Base-by-base conservation (phyloP, 2,888 invertebrate species). In the Escarpia spicata region DNA sequence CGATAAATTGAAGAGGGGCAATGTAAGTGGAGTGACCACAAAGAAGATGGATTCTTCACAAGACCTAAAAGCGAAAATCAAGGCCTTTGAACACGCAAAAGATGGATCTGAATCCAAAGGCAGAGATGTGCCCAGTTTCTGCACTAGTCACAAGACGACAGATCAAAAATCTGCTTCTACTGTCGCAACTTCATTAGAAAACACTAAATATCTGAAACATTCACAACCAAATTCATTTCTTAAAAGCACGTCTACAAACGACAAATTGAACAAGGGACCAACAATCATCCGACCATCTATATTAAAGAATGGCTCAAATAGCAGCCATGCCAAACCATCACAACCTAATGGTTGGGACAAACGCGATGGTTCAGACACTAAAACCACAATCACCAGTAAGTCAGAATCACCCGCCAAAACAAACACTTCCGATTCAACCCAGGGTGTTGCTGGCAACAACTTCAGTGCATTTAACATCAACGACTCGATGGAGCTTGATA, bases 391-490 rank as follows among this genome's bases (percentile, higher is more conserved):
- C 0, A 75, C 75, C 4, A 75, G 75, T 75, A 26, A 6, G 75
- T 26, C 75, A 75, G 75, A 75, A 75, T 60, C 60, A 60, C 75
- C 15, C 26, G 75, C 26, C 26, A 75, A 75, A 26, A 75, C 75
- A 75, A 15, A 75, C 75, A 26, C 19, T 26, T 26, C 75, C 3
- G 26, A 75, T 26, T 15, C 75, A 75, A 12, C 52, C 12, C 75
- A 19, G n/a, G 75, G 6, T 75, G 75, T 26, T 19, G 31, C 92
- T 15, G 15, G 31, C 31, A 92, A 92, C 92, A 92, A 75, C 43
- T 92, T 91, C 52, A 92, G 92, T 90, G 92, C 92, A 75, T 91
- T 92, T 60, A 92, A 92, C 37, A 58, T 92, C 31, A 75, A 43
- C n/a, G 92, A 92, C 45, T 92, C 92, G 19, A 19, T 92, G 15